Conservation (phyloP, 2,888 invertebrate genomes). For the Crepidodera aurea region DNA sequence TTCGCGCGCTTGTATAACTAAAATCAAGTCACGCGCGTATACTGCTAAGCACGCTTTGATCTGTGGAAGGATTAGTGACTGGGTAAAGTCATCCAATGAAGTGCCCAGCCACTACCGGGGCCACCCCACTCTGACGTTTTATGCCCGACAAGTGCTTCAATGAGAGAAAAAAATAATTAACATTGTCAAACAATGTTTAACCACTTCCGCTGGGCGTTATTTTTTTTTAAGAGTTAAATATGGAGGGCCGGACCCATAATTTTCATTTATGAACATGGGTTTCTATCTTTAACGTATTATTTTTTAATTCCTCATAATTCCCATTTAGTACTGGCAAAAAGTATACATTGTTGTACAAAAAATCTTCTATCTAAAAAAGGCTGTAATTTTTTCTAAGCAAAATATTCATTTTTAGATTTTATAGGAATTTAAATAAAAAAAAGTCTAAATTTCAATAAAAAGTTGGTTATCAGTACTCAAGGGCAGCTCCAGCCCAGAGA, state of each 20-base stretch:
- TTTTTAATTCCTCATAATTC: too few species aligned
- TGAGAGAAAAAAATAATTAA: conserved; percentile 54
- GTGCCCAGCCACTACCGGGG: conserved; percentile 36
- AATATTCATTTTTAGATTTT: too few species aligned
- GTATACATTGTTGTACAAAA: too few species aligned
- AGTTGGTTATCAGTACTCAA: too few species aligned
- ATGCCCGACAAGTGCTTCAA: conserved; percentile 51
- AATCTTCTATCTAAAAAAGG: too few species aligned
- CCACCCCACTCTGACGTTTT: conserved; percentile 48
- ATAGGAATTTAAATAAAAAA: too few species aligned
- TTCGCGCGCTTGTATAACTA: conserved; percentile 18
- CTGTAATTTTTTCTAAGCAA: too few species aligned
- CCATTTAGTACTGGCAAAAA: too few species aligned
- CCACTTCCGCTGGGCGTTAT: conserved; percentile 49
- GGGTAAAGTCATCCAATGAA: conserved; percentile 22
- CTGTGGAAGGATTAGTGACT: conserved; percentile 20
- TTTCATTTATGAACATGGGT: too few species aligned
- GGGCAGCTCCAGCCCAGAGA: too few species aligned
- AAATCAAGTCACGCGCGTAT: conserved; percentile 28
- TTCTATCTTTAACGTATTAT: too few species aligned
- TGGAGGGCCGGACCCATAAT: background rate
- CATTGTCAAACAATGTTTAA: conserved; percentile 53
- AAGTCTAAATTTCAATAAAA: too few species aligned
- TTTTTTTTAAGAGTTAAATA: conserved; percentile 20
- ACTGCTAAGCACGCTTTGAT: conserved; percentile 17